Conservation (phyloP, 2,888 invertebrate genomes). For the Dryadula phaetusa region DNA sequence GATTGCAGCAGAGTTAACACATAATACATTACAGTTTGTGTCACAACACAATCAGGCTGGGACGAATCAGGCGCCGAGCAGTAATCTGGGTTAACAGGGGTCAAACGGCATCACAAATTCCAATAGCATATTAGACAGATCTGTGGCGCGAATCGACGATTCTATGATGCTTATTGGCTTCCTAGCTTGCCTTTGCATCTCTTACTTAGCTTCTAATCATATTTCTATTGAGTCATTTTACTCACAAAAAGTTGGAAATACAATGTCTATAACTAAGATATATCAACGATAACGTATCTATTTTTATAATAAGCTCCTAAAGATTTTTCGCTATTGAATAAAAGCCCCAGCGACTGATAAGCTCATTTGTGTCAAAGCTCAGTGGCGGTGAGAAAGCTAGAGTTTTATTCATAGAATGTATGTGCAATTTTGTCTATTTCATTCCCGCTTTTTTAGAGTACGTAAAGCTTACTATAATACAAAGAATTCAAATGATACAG, state of each 20-base stretch:
- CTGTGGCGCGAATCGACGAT: constrained; percentile 82
- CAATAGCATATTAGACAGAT: constrained; percentile 86
- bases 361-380: constrained; percentile 7
- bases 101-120: constrained; percentile 89
- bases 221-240: not conserved
- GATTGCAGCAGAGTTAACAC: constrained; percentile 84
- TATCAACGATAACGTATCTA: not conserved
- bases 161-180: constrained; percentile 66
- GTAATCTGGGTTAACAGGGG: constrained; percentile 90
- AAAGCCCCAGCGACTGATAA: not conserved
- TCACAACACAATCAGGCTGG: constrained; percentile 84
- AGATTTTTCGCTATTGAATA: not conserved
- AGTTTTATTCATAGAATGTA: not conserved
- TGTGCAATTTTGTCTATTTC: not conserved
- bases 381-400: not conserved
- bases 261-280: no score
- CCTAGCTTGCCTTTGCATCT: constrained; percentile 48
- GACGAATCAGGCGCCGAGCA: constrained; percentile 84
- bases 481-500: not conserved
- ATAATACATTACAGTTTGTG: constrained; percentile 85
- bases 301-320: not conserved
- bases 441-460: not conserved
- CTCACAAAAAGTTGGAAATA: not conserved
- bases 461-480: not conserved
- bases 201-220: constrained; percentile 36